Conservation (phyloP, 30 jellyfish, hydroid and myxozoan species). For the Euphysa ruthae region DNA sequence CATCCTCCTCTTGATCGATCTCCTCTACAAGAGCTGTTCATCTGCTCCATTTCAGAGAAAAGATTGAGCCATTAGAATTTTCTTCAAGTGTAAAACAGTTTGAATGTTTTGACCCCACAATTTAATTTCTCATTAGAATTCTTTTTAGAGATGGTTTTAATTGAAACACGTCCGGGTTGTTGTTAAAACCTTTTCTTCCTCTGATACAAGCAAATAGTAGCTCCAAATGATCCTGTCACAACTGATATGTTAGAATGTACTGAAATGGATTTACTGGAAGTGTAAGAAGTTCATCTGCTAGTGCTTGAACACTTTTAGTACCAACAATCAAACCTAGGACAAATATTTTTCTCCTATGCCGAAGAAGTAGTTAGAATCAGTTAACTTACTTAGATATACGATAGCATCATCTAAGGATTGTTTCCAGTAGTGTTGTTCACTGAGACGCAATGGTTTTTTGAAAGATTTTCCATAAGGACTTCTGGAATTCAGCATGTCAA, state of each 20-base stretch:
- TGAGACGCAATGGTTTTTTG: constrained; percentile 15
- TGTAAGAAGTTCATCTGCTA: not conserved
- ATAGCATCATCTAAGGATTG: not conserved
- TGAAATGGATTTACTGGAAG: not conserved
- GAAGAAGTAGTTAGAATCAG: not conserved
- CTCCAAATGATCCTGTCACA: constrained; percentile 24
- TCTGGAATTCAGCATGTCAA: constrained; percentile 33
- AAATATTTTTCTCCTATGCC: not conserved
- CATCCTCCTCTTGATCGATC: not conserved
- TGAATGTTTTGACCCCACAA: constrained; percentile 7
- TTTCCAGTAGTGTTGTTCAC: not conserved
- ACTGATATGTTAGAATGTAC: constrained; percentile 4
- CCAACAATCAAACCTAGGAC: constrained; percentile 18
- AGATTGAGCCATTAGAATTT: constrained; percentile 9
- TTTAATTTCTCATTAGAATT: constrained; percentile 20
- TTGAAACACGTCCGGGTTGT: constrained; percentile 9
- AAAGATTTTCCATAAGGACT: constrained; percentile 30
- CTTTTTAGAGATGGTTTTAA: constrained; percentile 11
- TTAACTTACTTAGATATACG: constrained; percentile 1
- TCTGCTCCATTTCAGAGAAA: constrained; percentile 23
- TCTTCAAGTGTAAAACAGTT: not conserved
- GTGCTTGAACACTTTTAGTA: not conserved
- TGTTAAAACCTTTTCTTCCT: constrained; percentile 13
- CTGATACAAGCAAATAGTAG: constrained; percentile 18
- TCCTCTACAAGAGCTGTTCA: constrained; percentile 7